phyloP scores from a whole-genome alignment of 2,888 invertebrate genomes.

The Brassicogethes aeneus region DNA sequence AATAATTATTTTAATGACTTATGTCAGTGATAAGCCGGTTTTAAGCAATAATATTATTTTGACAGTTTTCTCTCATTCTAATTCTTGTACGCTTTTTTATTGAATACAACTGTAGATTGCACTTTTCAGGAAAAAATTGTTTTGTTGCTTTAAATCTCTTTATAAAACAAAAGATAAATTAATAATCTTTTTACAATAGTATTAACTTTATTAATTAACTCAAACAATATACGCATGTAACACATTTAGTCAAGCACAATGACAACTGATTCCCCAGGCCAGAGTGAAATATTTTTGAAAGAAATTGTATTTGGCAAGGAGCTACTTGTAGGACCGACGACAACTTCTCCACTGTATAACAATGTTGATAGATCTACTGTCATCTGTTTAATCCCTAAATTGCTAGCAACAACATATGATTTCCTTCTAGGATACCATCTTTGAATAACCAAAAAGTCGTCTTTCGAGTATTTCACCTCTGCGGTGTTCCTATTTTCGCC shows the following conservation, averaged over 20 bases:
- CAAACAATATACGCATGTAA: no score
- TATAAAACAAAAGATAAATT: no score
- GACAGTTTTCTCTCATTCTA: no score
- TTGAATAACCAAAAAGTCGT: conserved; percentile 61
- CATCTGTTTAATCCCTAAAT: conserved; percentile 53
- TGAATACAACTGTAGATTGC: no score
- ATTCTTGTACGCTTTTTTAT: no score
- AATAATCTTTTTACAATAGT: no score
- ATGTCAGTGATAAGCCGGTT: no score
- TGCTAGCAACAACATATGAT: conserved; percentile 66
- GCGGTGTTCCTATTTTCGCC: conserved; percentile 55
- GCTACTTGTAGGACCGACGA: conserved; percentile 44
- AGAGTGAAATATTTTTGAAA: conserved; percentile 46
- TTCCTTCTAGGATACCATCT: conserved; percentile 72
- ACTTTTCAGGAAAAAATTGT: no score
- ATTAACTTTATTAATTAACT: no score
- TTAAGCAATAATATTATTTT: no score
- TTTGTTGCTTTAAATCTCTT: no score
- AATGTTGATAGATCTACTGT: conserved; percentile 64
- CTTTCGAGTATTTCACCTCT: conserved; percentile 54
- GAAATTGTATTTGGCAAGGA: conserved; percentile 41
- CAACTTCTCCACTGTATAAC: conserved; percentile 63
- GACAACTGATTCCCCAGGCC: conserved; percentile 54
- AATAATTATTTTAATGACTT: no score
- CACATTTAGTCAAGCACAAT: conserved; percentile 55